These are phyloP conservation scores for Cyphomyrmex costatus DNA, from an alignment of 1,140 invertebrate species.

Conservation along the genomic window DNA sequence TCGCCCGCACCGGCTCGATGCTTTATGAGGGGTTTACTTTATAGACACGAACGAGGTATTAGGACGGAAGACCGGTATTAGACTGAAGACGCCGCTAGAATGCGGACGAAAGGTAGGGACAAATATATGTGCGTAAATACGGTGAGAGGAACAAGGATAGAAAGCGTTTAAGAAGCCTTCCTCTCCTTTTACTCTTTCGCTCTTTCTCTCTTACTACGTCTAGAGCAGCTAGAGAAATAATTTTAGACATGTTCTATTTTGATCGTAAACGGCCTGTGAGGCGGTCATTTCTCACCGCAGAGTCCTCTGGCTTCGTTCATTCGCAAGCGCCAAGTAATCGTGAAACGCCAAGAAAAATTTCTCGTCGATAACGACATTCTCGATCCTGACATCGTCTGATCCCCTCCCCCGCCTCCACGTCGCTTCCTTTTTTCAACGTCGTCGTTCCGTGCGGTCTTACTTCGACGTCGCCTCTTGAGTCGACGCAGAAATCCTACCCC, in stretches of 20 bases:
- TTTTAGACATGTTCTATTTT: conserved; percentile 50
- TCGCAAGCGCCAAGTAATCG: conserved; percentile 35
- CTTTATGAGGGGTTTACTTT: conserved; percentile 62
- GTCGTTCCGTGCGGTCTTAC: conserved; percentile 13
- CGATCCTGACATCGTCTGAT: conserved; percentile 12
- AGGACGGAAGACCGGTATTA: conserved; percentile 60
- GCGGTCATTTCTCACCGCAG: conserved; percentile 28
- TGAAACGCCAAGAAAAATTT: conserved; percentile 27
- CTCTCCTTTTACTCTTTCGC: not conserved
- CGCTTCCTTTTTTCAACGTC: not conserved
- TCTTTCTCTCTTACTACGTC: not conserved
- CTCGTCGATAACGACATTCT: conserved; percentile 50
- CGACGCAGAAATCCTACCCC: conserved; percentile 53
- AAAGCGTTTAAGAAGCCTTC: not conserved
- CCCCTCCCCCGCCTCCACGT: too few relatives aligned
- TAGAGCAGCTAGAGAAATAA: conserved; percentile 44
- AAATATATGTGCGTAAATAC: conserved; percentile 41
- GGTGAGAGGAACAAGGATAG: not conserved
- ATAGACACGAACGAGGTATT: conserved; percentile 66
- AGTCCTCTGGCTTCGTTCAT: conserved; percentile 50
- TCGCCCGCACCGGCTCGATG: conserved; percentile 42
- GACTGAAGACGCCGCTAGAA: conserved; percentile 55
- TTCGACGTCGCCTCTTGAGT: conserved; percentile 35
- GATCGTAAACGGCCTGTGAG: not conserved
- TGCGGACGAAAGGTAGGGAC: conserved; percentile 29